phyloP scores from a whole-genome alignment of 2,888 invertebrate genomes.

The Andrena bucephala region DNA sequence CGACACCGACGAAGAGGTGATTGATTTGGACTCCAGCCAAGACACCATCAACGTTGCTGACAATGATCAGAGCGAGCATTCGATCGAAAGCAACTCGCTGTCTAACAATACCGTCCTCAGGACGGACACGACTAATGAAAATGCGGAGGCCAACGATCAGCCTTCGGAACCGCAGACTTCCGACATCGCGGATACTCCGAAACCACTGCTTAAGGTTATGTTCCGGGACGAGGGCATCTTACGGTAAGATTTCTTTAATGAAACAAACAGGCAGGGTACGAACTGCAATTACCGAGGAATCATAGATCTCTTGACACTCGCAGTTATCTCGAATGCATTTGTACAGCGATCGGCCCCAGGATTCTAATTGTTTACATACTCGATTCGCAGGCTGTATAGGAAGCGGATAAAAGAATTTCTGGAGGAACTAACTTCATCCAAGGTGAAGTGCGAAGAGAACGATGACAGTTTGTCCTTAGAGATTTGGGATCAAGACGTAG shows the following conservation, averaged over 20 bases:
- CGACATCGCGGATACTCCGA: slow-evolving; percentile 23
- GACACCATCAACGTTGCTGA: slow-evolving; percentile 54
- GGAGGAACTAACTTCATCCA: slow-evolving; percentile 62
- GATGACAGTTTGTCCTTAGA: slow-evolving; percentile 75
- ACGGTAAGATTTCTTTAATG: slow-evolving; percentile 69
- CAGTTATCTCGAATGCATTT: neutral
- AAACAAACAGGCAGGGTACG: neutral
- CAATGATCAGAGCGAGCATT: slow-evolving; percentile 42
- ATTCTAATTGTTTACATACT: neutral
- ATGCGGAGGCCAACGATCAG: slow-evolving; percentile 24
- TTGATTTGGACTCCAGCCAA: slow-evolving; percentile 70
- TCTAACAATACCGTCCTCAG: slow-evolving; percentile 26
- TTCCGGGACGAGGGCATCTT: slow-evolving; percentile 78
- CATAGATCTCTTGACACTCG: neutral
- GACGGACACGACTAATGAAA: slow-evolving; percentile 9
- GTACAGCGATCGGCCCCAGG: no score
- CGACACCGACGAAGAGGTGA: slow-evolving; percentile 66
- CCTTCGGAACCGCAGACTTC: slow-evolving; percentile 1
- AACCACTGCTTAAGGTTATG: slow-evolving; percentile 79
- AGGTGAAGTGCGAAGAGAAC: slow-evolving; percentile 57
- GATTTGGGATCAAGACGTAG: slow-evolving; percentile 75
- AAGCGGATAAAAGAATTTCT: slow-evolving; percentile 72
- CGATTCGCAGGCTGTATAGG: slow-evolving; percentile 71
- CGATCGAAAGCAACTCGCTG: slow-evolving; percentile 25
- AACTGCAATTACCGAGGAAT: neutral